A percentile compares a stretch with the other conserved stretches of the same genome.
Conservation (phyloP, 2,888 invertebrate genomes). For the Tenthredo distinguenda region DNA sequence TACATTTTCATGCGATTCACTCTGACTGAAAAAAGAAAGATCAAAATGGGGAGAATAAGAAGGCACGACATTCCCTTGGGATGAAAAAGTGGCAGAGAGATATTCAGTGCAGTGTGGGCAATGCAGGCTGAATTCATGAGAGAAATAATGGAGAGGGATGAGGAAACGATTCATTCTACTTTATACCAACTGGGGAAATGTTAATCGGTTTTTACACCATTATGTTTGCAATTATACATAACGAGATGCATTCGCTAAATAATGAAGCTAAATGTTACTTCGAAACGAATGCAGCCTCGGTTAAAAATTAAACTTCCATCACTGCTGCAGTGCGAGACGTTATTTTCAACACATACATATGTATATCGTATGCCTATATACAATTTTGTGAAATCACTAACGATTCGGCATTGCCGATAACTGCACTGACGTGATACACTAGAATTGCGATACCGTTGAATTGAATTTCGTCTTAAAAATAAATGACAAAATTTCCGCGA, state of each 20-base stretch:
- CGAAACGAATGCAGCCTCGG: neutral
- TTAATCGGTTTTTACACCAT: slow-evolving; percentile 14
- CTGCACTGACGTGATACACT: neutral
- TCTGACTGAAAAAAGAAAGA: neutral
- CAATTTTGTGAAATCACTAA: neutral
- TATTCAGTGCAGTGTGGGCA: neutral
- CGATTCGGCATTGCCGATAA: neutral
- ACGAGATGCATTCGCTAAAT: neutral
- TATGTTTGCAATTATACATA: neutral
- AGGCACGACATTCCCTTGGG: slow-evolving; percentile 17
- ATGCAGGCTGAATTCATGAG: neutral
- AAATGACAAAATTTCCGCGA: neutral
- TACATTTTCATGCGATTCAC: neutral
- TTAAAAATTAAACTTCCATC: neutral
- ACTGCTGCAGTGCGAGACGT: neutral
- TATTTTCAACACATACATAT: neutral
- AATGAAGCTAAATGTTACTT: neutral
- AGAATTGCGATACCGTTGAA: neutral
- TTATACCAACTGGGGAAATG: neutral
- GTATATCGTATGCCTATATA: neutral
- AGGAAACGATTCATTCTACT: neutral
- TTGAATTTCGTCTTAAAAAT: neutral
- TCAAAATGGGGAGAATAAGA: neutral
- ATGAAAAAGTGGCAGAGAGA: neutral
- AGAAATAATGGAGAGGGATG: neutral